A percentile compares a stretch with the other conserved stretches of the same genome.
These are phyloP conservation scores for Lepidothrix coronata DNA, from an alignment of 2,113 vertebrate genomes.

Conservation along the genomic window DNA sequence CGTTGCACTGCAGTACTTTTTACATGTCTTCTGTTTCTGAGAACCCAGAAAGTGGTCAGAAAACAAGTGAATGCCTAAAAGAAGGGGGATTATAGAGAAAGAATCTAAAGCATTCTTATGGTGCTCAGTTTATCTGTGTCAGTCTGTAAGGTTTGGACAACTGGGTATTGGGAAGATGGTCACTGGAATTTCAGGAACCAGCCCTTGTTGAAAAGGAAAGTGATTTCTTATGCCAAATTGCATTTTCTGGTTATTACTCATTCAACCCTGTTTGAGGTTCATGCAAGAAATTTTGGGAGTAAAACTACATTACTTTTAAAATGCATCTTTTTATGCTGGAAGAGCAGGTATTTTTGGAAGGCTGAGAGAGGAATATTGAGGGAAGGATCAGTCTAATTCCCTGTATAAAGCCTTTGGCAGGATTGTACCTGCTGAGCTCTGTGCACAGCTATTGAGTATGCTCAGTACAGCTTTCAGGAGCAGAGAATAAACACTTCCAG, in stretches of 20 bases:
- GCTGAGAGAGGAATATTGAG: not conserved
- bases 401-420: not conserved
- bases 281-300: not conserved
- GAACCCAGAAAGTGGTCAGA: not conserved
- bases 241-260: conserved; percentile 9
- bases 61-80: not conserved
- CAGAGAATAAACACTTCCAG: not conserved
- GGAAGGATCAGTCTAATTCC: not conserved
- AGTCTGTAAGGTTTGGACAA: not conserved
- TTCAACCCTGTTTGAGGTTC: not conserved
- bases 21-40: not conserved
- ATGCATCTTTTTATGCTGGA: not conserved
- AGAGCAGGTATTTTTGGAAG: not conserved
- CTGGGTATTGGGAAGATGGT: not conserved
- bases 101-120: not conserved
- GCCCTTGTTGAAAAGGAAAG: not conserved
- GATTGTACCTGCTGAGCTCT: not conserved
- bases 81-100: not conserved
- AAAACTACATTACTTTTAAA: not conserved
- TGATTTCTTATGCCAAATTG: not conserved
- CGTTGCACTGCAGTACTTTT: conserved; percentile 22
- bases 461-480: not conserved
- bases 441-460: not conserved
- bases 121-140: not conserved
- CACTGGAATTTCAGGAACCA: not conserved